Percentiles rank a stretch among this genome's conserved stretches.
Conservation (phyloP, 2,888 invertebrate genomes). For the Aphidius colemani region DNA sequence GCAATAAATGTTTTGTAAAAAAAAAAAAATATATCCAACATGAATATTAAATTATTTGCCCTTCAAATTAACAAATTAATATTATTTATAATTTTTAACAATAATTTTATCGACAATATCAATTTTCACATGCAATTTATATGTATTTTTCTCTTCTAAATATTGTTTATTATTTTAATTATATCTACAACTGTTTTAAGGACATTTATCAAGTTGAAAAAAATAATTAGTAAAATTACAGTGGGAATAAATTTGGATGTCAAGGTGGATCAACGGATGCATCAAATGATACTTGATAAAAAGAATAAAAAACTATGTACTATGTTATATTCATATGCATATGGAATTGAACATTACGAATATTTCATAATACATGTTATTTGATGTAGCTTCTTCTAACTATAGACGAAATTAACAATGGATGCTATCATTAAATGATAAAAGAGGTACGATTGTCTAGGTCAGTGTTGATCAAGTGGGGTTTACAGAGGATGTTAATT, state of each 20-base stretch:
- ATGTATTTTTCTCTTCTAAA: constrained; percentile 3
- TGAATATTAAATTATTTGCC: too few species aligned
- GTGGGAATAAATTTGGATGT: constrained; percentile 29
- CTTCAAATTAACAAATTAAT: background rate
- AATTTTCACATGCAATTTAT: constrained; percentile 16
- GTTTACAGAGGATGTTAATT: constrained; percentile 34
- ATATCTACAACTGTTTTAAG: background rate
- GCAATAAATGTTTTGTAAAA: too few species aligned
- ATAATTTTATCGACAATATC: constrained; percentile 16
- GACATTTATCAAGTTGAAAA: constrained; percentile 14
- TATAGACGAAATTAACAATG: constrained; percentile 26
- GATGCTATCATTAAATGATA: constrained; percentile 35
- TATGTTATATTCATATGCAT: background rate
- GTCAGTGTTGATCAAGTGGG: constrained; percentile 28
- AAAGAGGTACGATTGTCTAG: constrained; percentile 20
- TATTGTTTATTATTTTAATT: constrained; percentile 7
- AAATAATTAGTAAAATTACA: constrained; percentile 12
- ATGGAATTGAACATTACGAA: background rate
- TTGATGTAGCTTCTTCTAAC: constrained; percentile 15
- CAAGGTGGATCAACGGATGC: constrained; percentile 21
- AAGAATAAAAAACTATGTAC: constrained; percentile 7
- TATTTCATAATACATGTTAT: constrained; percentile 25
- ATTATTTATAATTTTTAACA: background rate
- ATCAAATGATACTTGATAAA: constrained; percentile 1
- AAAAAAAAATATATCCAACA: too few species aligned